Percentiles rank a stretch among this genome's conserved stretches.
These are phyloP conservation scores for Drosophila barbarae DNA, from an alignment of 2,888 invertebrate species.

Conservation along the genomic window DNA sequence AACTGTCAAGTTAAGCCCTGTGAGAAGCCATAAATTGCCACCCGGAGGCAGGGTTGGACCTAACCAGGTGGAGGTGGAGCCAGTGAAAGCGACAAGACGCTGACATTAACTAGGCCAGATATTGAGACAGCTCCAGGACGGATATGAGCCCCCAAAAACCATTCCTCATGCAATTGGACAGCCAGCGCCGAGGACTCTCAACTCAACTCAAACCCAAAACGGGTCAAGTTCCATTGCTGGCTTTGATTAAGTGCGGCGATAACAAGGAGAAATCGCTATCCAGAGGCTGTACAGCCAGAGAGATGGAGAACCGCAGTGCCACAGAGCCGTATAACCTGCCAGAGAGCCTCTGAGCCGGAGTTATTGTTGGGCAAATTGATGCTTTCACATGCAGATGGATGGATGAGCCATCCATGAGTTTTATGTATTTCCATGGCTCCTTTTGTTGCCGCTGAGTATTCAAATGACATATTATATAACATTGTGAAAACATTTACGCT, in stretches of 20 bases:
- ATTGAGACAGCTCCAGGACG: constrained; percentile 36
- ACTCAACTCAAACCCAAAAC: constrained; percentile 14
- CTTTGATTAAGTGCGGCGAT: constrained; percentile 42
- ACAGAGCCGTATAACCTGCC: constrained; percentile 2
- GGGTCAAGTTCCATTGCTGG: constrained; percentile 37
- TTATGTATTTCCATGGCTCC: constrained; percentile 16
- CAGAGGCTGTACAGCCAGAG: not conserved
- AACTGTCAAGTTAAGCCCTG: constrained; percentile 60
- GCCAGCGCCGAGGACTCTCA: constrained; percentile 5
- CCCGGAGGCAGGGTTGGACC: constrained; percentile 39
- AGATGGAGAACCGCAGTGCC: not conserved
- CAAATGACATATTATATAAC: constrained; percentile 62
- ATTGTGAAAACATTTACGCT: constrained; percentile 67
- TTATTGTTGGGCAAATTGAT: constrained; percentile 46
- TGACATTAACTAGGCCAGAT: constrained; percentile 57
- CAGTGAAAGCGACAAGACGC: constrained; percentile 55
- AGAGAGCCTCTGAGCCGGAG: constrained; percentile 15
- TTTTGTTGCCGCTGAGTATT: constrained; percentile 43
- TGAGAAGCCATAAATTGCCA: constrained; percentile 62
- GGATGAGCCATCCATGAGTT: not conserved
- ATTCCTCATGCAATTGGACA: constrained; percentile 37
- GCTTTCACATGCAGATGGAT: constrained; percentile 42
- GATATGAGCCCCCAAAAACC: constrained; percentile 23
- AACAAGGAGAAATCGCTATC: constrained; percentile 40
- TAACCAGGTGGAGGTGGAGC: constrained; percentile 38